Percentiles rank a stretch among this genome's conserved stretches.
Conservation (phyloP, 2,113 vertebrate genomes). For the Cryptotis parvus region DNA sequence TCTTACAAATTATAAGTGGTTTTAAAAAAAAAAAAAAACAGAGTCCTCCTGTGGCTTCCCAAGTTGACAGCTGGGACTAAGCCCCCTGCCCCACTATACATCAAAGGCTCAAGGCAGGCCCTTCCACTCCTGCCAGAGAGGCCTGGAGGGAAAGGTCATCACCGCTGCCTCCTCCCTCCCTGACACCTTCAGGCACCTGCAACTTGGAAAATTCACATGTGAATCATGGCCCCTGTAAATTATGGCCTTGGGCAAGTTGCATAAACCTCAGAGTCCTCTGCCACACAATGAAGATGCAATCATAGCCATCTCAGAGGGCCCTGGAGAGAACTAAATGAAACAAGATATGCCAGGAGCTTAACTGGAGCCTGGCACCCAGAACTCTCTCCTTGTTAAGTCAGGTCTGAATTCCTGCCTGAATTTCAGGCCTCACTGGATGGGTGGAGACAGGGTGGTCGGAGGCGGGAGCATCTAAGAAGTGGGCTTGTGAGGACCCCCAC, state of each 20-base stretch:
- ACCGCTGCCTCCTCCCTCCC: conserved; percentile 21
- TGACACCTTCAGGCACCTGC: conserved; percentile 76
- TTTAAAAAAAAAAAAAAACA: neutral
- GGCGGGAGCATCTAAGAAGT: too few species aligned
- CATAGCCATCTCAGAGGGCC: neutral
- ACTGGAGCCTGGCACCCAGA: neutral
- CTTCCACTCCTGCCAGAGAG: conserved; percentile 59
- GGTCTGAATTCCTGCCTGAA: neutral
- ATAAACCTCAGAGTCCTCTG: conserved; percentile 32
- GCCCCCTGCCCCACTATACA: conserved; percentile 50
- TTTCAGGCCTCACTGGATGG: neutral
- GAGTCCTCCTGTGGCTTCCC: conserved; percentile 62
- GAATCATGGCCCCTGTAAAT: conserved; percentile 62
- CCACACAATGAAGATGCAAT: conserved; percentile 34
- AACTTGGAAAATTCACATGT: conserved; percentile 65
- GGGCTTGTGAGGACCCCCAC: neutral
- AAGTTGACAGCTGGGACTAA: conserved; percentile 56
- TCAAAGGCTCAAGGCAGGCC: conserved; percentile 51
- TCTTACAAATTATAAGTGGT: neutral
- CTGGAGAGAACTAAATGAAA: neutral
- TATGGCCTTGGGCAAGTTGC: conserved; percentile 45
- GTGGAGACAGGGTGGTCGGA: too few species aligned
- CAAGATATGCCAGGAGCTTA: neutral
- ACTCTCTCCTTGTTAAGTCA: neutral
- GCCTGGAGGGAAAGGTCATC: conserved; percentile 61